Evolutionary conservation across 2,113 vertebrate genomes (phyloP).

Genomic region (Tricholaema leucomelas): DNA sequence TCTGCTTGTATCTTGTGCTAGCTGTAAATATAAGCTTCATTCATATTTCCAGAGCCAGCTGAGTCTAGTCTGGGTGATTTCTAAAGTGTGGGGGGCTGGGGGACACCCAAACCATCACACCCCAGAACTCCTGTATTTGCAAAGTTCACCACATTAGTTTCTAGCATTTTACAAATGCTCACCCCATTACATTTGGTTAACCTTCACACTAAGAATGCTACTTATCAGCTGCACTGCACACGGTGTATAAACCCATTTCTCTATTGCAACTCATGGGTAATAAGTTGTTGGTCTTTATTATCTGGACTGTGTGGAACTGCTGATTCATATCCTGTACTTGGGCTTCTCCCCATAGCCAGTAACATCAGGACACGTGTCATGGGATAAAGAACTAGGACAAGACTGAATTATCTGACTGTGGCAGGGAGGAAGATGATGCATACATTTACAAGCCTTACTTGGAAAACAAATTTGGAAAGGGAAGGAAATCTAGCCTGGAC

Average conservation of each 20-base stretch:
- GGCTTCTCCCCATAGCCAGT: neutral
- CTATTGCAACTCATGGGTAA: accelerated
- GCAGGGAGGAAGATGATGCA: neutral
- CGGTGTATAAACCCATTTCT: neutral
- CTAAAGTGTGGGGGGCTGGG: too few species aligned
- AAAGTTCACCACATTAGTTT: neutral
- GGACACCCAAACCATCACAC: too few species aligned
- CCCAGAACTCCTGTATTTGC: neutral
- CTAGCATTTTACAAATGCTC: neutral
- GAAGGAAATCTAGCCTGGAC: neutral
- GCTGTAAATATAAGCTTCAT: too few species aligned
- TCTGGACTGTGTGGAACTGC: neutral
- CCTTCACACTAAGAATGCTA: neutral
- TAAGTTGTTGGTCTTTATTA: neutral
- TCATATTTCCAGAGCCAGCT: too few species aligned
- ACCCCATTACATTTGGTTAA: neutral
- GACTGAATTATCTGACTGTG: neutral
- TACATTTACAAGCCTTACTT: neutral
- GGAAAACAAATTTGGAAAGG: neutral
- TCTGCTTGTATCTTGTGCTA: too few species aligned
- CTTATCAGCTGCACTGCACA: neutral
- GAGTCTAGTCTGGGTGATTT: too few species aligned
- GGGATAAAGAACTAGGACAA: neutral
- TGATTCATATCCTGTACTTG: neutral
- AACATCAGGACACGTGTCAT: neutral